Base-by-base conservation (phyloP, 2,113 vertebrate species). In the Burhinus bistriatus region DNA sequence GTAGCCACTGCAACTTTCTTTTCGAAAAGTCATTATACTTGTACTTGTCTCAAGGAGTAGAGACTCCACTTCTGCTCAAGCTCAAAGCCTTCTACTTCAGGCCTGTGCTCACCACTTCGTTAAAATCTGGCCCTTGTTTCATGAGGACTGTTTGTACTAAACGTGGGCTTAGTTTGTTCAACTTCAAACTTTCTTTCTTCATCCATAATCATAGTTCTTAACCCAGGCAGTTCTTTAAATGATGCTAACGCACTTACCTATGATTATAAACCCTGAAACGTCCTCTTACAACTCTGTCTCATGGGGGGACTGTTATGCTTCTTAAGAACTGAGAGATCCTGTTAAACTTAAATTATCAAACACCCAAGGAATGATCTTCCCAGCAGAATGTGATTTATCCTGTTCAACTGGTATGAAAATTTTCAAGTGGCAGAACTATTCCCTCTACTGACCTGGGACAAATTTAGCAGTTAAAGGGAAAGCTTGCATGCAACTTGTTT, bases 261-360 rank as follows among this genome's bases (percentile, higher is more conserved):
- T 64, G 52, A 40, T 36, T 87, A 79, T 36, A 42, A 62, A 84
- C 23, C 42, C 25, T 76, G 49, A 55, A 40, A 72, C 12, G 47
- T 40, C 42, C 9, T 81, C 44, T 8, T 55, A 6, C 19, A 40
- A 45, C 7, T 36, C 71, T 89, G 32, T 18, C 23, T 22, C 8
- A 17, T 20, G 25, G 76, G 52, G 34, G 15, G 22, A 45, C 9
- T 49, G 23, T 49, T 86, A 34, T 0, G 0, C 18, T 34, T 68
- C 44, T 62, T 58, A 40, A 77, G 38, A 54, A 45, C 30, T 10
- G 11, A 71, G 15, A 44, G n/a, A 79, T 40, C 15, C 3, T 71
- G 9, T 42, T 55, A 51, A 82, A 61, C 23, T 32, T 52, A 54
- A 75, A 65, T 54, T 58, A 34, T 55, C 17, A 42, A 76, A 32